A percentile compares a stretch with the other conserved stretches of the same genome.
Evolutionary conservation across 2,113 vertebrate genomes (phyloP).

Genomic region (Morone saxatilis): DNA sequence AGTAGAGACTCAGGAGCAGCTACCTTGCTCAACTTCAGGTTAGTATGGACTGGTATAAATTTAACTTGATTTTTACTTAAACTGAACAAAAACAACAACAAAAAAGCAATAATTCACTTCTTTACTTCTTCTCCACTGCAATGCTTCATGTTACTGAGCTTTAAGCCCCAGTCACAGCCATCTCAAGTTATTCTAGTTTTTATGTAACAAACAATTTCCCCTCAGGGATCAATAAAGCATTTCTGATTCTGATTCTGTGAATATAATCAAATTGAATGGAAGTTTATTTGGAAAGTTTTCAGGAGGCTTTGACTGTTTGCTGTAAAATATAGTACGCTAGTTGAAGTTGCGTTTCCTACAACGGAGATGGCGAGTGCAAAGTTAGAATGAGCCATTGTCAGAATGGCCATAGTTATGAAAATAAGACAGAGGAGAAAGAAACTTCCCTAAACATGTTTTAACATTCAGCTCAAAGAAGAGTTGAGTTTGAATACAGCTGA

Average conservation of each 20-base stretch:
- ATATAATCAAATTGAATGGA: no score
- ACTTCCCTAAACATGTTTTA: not conserved
- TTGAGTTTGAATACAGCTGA: not conserved
- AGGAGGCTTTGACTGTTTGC: not conserved
- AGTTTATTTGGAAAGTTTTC: not conserved
- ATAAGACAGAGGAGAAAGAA: not conserved
- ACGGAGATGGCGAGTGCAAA: not conserved
- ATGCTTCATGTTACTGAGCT: no score
- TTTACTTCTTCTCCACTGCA: no score
- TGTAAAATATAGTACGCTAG: not conserved
- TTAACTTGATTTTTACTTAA: no score
- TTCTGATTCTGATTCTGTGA: no score
- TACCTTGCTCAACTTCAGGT: no score
- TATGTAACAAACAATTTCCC: no score
- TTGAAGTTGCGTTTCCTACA: not conserved
- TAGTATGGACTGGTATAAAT: no score
- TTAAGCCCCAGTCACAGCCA: not conserved
- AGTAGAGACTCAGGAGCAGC: no score
- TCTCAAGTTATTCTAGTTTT: not conserved
- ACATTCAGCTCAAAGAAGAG: not conserved
- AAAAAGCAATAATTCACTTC: no score
- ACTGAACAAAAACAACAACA: no score
- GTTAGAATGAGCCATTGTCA: not conserved
- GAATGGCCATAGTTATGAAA: not conserved
- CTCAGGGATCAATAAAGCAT: no score